Base-by-base conservation (phyloP, 1,140 invertebrate genomes). In the Drosophila hydei region DNA sequence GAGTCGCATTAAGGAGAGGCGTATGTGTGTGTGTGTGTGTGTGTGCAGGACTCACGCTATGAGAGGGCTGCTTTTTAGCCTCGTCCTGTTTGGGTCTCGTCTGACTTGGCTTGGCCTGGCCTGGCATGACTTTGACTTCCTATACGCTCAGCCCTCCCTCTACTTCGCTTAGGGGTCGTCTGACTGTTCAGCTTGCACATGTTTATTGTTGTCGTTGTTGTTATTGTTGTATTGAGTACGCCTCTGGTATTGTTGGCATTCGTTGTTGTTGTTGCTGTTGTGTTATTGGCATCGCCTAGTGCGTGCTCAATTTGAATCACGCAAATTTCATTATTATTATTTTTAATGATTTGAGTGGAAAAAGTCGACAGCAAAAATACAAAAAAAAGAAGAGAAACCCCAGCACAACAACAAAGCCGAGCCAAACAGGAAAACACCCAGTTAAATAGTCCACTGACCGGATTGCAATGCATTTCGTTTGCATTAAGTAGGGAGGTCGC, bases 261-360 rank as follows among this genome's bases (percentile, higher is more conserved):
- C 30, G 30, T 30, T 47, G 52, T 56, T 62, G 40, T 36, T 59
- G 69, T 38, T 43, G 51, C 48, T 72, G 59, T 45, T 70, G 63
- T 77, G 56, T 54, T 83, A 88, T 87, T 87, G 83, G 81, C 77
- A 88, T 75, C 74, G 81, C 83, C 81, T 77, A 75, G 78, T 87
- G 83, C 83, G 81, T 85, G 80, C 81, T 75, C 54, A 62, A 83
- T 73, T 85, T 77, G 81, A 88, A 88, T 88, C 81, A 87, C 81
- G 81, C 81, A 88, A 87, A 88, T 87, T 88, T 87, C 75, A 81
- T 87, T 87, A 87, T 87, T 88, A 81, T 81, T 80, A 75, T 88
- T 80, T 87, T 81, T 87, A 87, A 87, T 88, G 81, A 88, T 88
- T 87, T 85, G 74, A 87, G 77, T 87, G 77, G 74, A 62, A 80